Percentiles rank a stretch among this genome's conserved stretches.
phyloP scores from a whole-genome alignment of 2,888 invertebrate genomes.

The Drosophila recens region DNA sequence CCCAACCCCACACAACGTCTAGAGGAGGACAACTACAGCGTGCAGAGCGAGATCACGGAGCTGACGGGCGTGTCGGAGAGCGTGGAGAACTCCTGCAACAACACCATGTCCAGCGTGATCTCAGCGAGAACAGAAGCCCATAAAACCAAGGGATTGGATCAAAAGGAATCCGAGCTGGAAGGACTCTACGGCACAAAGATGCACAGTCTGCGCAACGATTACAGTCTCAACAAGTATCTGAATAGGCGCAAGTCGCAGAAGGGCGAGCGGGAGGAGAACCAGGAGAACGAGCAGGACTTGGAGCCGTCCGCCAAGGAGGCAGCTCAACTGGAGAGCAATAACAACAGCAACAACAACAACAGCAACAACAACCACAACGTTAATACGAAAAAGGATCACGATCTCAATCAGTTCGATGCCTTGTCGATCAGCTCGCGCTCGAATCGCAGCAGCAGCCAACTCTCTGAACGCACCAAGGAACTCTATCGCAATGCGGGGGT shows the following conservation, averaged over 20 bases:
- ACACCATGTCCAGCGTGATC: constrained; percentile 75
- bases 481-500: constrained; percentile 84
- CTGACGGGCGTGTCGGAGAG: constrained; percentile 83
- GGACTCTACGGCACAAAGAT: constrained; percentile 81
- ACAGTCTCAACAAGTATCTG: constrained; percentile 84
- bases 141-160: constrained; percentile 25
- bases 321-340: constrained; percentile 43
- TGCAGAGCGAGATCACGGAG: constrained; percentile 84
- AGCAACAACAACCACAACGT: constrained; percentile 58
- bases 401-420: constrained; percentile 83
- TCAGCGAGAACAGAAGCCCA: constrained; percentile 57
- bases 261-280: constrained; percentile 43
- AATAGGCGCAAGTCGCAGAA: constrained; percentile 81
- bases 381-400: constrained; percentile 71
- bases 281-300: constrained; percentile 25
- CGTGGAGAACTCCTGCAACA: constrained; percentile 78
- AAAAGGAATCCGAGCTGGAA: constrained; percentile 69
- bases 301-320: constrained; percentile 38
- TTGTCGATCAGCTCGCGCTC: constrained; percentile 84
- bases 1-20: constrained; percentile 7
- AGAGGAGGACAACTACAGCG: constrained; percentile 83
- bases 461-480: constrained; percentile 84
- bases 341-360: constrained; percentile 13
- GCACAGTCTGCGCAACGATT: constrained; percentile 81
- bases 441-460: constrained; percentile 83